Evolutionary conservation across 1,140 invertebrate genomes (phyloP), one percentile per base, ranked within the genome.

Genomic region (Drosophila ananassae): DNA sequence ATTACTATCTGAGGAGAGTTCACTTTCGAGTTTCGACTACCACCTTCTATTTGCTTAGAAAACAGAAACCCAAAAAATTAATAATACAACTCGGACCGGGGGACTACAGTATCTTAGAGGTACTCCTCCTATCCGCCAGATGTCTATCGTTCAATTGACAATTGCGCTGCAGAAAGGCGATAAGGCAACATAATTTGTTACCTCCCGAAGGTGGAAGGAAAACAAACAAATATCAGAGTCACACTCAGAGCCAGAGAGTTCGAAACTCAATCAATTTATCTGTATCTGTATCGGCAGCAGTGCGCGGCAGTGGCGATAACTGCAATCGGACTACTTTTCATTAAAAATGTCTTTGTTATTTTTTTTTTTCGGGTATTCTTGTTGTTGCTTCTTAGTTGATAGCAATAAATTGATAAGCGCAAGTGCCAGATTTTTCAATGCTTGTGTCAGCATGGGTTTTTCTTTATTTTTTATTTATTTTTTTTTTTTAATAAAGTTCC

Each of bases 181-280:
- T 87, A 85, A 85, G 82, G 74, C 74, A 81, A 85, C 74, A 82
- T 78, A 75, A 81, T 72, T 85, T 59, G 69, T 77, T 58, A 68
- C 67, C 74, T 76, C 61, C 52, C 44, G 44, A 69, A 64, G 46
- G 63, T 63, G 66, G 41, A 46, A 39, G 41, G 39, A 69, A 68
- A 67, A 66, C 37, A 69, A 69, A 69, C 67, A 69, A 69, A 24
- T 21, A 48, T 55, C 22, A 8, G 21, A 30, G 30, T 41, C 25
- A 17, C 56, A 47, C 41, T 39, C 28, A 28, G 64, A 34, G 54
- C 37, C 34, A 41, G 44, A 28, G 30, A 55, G 53, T 51, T 48
- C 47, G 28, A 75, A 87, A 87, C 78, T 78, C 82, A 82, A 87
- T 85, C 81, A 87, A 87, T 87, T 89, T 87, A 87, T 89, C 79